Base-by-base conservation (phyloP, 2,888 invertebrate genomes). In the Itoplectis maculator region DNA sequence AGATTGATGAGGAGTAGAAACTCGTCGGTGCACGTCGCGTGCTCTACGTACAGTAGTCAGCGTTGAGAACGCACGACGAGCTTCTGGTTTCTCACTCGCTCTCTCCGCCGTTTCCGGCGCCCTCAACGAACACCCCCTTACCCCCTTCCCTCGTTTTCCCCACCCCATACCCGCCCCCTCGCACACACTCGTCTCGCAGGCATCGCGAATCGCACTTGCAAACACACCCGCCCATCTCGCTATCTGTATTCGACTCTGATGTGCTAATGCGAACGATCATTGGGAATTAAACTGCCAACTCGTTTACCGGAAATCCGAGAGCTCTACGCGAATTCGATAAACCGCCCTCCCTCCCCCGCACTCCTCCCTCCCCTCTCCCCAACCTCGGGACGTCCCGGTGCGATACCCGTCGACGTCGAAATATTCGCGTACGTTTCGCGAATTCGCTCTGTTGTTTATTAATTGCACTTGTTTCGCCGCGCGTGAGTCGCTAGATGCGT, bases 1-100 rank as follows among this genome's bases (percentile, higher is more conserved):
- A 88, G 91, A 91, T 91, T 91, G 91, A 91, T 91, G 90, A 89
- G 90, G 88, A 86, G 85, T 56, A 23, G 56, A 72, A 74, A 78
- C 69, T 78, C 69, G 70, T 40, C 35, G 61, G 74, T 86, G 87
- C 87, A 88, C 87, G n/a, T 90, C 88, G 89, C 90, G 90, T 91
- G 90, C 88, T 87, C 85, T 72, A 84, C 77, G 86, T 87, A 88
- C 86, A 81, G 86, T 85, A 69, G 79, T 40, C 37, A 86, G 85
- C 87, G 29, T 13, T 5, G 54, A 37, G 18, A 61, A 61, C 61
- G 74, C 83, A 76, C 69, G 59, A 70, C 69, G 65, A n/a, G 69
- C 77, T 84, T 75, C 56, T 69, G 73, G 77, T 81, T 81, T 81
- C 81, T 69, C 82, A 69, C 69, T 83, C 65, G 69, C 69, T 78